Evolutionary conservation across 2,797 vertebrate genomes (phyloP), one percentile per base, ranked within the genome.

Genomic region (Neomorphus geoffroyi): DNA sequence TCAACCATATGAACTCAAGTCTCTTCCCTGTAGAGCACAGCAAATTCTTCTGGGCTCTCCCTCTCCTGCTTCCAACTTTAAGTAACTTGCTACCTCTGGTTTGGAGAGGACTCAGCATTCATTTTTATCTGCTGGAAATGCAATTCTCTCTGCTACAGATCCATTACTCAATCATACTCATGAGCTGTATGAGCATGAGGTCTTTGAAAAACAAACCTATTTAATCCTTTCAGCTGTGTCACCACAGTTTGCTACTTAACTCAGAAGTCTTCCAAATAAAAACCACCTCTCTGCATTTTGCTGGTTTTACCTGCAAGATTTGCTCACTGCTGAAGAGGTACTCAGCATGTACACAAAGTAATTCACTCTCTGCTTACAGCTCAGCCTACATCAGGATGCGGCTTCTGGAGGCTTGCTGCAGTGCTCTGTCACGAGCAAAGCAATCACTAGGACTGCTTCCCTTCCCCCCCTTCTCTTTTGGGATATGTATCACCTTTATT

Each of bases 401-500:
- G 93, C 78, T 94, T 74, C 93, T 93, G 75, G 86, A 96, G 79
- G 69, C 57, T 83, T 94, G 80, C 93, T 96, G 94, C 95, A 96
- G 95, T 87, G 92, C 94, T 96, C 93, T 13, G 71, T 95, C 95
- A 96, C 10, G 43, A 94, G 78, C 80, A 87, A 92, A 67, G 86
- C 88, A 88, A 93, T 24, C 77, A 87, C 79, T 87, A 62, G 71
- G 65, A 87, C 45, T 71, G 82, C 83, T 90, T 95, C 93, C 92
- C 91, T 88, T 66, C 94, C 96, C 88, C 90, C 86, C 33, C 84
- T 92, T 85, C 67, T 57, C 37, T 30, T 93, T 67, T 66, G 93
- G 94, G 92, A 90, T 88, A 88, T 13, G n/a, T 26, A 96, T 92
- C 95, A 96, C 96, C 93, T 96, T 95, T 96, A 93, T 96, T 96